Evolutionary conservation across 2,797 vertebrate genomes (phyloP).

Genomic region (Macropus fuliginosus): DNA sequence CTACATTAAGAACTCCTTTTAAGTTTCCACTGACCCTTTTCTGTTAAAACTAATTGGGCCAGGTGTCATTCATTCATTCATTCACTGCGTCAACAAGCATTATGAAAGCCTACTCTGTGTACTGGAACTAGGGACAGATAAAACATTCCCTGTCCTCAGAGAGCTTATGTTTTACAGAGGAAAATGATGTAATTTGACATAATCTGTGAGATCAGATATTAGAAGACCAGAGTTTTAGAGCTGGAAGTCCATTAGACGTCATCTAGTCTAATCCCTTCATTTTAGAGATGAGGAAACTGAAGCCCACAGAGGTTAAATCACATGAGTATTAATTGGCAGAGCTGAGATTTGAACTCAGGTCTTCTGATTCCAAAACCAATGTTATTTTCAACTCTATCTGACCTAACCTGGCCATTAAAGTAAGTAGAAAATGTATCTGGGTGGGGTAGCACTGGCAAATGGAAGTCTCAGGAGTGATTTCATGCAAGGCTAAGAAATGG

Average conservation of each 20-base stretch:
- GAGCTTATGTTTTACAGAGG: background rate
- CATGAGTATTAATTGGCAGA: background rate
- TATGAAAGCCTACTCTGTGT: background rate
- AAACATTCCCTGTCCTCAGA: background rate
- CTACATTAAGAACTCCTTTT: background rate
- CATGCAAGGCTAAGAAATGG: background rate
- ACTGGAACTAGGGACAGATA: background rate
- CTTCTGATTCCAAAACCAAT: background rate
- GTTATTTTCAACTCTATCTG: background rate
- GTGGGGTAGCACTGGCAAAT: background rate
- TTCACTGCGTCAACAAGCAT: background rate
- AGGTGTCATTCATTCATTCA: background rate
- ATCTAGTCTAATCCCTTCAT: background rate
- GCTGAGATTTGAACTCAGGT: background rate
- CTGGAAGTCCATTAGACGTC: background rate
- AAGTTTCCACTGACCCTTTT: background rate
- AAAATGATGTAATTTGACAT: background rate
- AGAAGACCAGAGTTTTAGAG: background rate
- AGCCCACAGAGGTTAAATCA: background rate
- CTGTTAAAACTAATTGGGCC: background rate
- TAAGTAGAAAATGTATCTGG: background rate
- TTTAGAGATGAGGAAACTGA: background rate
- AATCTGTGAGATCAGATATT: background rate
- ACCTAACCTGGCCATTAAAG: background rate
- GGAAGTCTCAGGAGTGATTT: background rate